Evolutionary conservation across 2,888 invertebrate genomes (phyloP).

Genomic region (Ceriagrion tenellum): DNA sequence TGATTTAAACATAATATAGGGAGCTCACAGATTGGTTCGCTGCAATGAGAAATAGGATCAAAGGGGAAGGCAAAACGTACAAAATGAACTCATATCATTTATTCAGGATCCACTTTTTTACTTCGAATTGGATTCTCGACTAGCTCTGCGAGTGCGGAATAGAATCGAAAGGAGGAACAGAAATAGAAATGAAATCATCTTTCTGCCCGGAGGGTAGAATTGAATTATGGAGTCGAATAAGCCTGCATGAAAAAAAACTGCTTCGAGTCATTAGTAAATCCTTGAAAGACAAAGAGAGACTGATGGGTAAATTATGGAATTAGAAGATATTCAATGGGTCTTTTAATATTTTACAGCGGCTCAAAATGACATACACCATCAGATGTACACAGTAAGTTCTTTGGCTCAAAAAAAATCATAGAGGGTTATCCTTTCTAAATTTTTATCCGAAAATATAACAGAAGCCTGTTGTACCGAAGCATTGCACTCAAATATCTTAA

Average conservation of each 20-base stretch:
- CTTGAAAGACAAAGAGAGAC: not conserved
- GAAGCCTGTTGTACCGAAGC: too few relatives aligned
- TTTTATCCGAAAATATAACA: too few relatives aligned
- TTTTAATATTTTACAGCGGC: not conserved
- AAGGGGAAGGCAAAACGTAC: not conserved
- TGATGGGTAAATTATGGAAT: not conserved
- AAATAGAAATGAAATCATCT: not conserved
- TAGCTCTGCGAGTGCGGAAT: not conserved
- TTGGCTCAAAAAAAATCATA: too few relatives aligned
- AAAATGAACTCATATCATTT: not conserved
- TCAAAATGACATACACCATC: not conserved
- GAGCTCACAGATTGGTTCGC: too few relatives aligned
- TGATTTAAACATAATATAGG: too few relatives aligned
- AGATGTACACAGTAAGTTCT: too few relatives aligned
- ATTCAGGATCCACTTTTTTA: not conserved
- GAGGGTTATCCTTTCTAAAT: too few relatives aligned
- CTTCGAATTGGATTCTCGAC: not conserved
- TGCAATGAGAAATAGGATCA: not conserved
- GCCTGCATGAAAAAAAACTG: not conserved
- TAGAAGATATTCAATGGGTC: not conserved
- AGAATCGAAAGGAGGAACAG: not conserved
- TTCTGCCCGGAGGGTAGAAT: not conserved
- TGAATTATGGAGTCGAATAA: not conserved
- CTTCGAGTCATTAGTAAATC: not conserved
- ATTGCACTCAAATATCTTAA: too few relatives aligned